These are phyloP conservation scores for Dipus sagitta DNA, from an alignment of 2,797 vertebrate genomes.

Conservation along the genomic window DNA sequence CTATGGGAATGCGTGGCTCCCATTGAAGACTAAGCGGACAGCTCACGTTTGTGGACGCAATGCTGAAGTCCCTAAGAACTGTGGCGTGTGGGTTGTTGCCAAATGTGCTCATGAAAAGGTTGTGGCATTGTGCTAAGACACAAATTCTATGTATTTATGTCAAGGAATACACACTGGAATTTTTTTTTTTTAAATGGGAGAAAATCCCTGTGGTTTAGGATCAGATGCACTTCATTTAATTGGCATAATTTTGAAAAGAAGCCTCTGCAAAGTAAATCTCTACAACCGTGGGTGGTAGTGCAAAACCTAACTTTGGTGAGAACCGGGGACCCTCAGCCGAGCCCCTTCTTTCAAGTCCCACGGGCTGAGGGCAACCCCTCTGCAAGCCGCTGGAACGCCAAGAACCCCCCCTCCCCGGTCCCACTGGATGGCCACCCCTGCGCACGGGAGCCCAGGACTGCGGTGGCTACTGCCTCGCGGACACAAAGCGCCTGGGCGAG, in stretches of 20 bases:
- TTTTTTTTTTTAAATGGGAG: background rate
- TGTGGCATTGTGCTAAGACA: background rate
- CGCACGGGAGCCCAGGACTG: background rate
- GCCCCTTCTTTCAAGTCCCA: background rate
- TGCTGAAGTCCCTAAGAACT: background rate
- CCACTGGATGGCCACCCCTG: background rate
- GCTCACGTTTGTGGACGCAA: background rate
- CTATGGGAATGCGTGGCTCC: conserved; percentile 21
- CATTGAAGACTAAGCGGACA: background rate
- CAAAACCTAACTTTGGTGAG: background rate
- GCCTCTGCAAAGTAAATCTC: conserved; percentile 36
- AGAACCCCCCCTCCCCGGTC: too few species aligned
- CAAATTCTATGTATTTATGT: conserved; percentile 26
- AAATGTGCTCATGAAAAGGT: background rate
- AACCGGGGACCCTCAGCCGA: background rate
- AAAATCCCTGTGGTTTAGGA: conserved; percentile 30
- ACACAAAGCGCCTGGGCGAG: background rate
- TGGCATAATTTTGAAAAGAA: conserved; percentile 41
- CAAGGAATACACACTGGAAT: background rate
- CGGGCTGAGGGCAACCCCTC: background rate
- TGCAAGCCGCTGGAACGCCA: background rate
- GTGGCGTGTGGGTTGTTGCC: background rate
- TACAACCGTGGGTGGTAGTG: background rate
- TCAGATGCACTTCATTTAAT: conserved; percentile 40
- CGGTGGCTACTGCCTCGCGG: background rate